These are phyloP conservation scores for Odontamblyopus rebecca DNA, from an alignment of 2,797 vertebrate genomes.

Conservation along the genomic window DNA sequence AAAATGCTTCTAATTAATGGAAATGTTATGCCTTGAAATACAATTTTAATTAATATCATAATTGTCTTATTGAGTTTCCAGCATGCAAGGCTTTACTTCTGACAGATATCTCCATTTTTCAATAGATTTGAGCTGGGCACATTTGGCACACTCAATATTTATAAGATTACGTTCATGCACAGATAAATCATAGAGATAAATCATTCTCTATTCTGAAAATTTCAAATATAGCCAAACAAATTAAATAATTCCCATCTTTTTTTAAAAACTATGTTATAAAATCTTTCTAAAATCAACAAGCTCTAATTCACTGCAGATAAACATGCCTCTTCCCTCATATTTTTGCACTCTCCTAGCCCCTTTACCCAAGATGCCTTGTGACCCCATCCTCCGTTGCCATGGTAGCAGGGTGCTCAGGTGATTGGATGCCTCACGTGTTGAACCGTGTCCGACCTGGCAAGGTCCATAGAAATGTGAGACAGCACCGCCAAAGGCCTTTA, in stretches of 20 bases:
- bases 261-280: background rate
- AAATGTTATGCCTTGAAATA: too few relatives aligned
- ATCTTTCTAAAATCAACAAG: background rate
- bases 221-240: background rate
- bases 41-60: too few relatives aligned
- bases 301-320: background rate
- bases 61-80: background rate
- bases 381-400: constrained; percentile 49
- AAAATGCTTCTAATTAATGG: too few relatives aligned
- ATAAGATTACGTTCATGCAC: background rate
- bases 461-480: constrained; percentile 50
- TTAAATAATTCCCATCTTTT: background rate
- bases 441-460: constrained; percentile 45
- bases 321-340: background rate
- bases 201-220: background rate
- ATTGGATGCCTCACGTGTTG: constrained; percentile 39
- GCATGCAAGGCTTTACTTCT: background rate
- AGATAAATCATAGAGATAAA: background rate
- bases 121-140: too few relatives aligned
- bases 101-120: too few relatives aligned
- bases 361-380: constrained; percentile 1
- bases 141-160: background rate
- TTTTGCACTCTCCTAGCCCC: background rate
- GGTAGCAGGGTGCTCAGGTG: constrained; percentile 68
- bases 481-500: constrained; percentile 32